Percentiles rank a stretch among this genome's conserved stretches.
phyloP scores from a whole-genome alignment of 2,888 invertebrate genomes.

The Standfussiana lucernea region DNA sequence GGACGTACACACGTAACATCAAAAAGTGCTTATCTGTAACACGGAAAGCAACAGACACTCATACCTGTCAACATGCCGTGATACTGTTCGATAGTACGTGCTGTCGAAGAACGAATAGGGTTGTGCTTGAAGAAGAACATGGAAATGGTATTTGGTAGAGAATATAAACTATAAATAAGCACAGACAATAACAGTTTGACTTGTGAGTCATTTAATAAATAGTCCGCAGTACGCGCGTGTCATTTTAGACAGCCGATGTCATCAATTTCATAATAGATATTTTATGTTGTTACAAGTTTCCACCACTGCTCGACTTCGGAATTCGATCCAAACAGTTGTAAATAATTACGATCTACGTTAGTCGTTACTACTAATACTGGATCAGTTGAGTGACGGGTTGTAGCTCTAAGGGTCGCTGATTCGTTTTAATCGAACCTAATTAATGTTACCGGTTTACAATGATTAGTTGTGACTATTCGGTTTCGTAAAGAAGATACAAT shows the following conservation, averaged over 20 bases:
- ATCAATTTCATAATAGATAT: slow-evolving; percentile 35
- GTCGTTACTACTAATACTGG: neutral
- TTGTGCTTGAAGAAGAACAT: slow-evolving; percentile 26
- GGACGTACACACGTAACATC: slow-evolving; percentile 29
- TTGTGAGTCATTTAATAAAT: slow-evolving; percentile 41
- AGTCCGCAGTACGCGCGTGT: slow-evolving; percentile 30
- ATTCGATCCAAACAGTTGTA: slow-evolving; percentile 2
- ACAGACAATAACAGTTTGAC: slow-evolving; percentile 32
- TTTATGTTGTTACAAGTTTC: neutral
- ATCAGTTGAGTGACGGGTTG: neutral
- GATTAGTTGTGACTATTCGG: neutral
- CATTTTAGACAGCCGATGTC: slow-evolving; percentile 31
- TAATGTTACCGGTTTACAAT: neutral
- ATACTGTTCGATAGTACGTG: slow-evolving; percentile 16
- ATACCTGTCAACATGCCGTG: slow-evolving; percentile 23
- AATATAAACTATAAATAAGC: slow-evolving; percentile 27
- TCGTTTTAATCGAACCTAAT: neutral
- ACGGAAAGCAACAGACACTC: slow-evolving; percentile 41
- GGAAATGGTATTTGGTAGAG: neutral
- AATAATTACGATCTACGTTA: neutral
- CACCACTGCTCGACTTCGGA: neutral
- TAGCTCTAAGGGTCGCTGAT: neutral
- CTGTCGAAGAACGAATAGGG: neutral
- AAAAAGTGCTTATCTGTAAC: slow-evolving; percentile 25
- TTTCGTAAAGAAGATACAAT: neutral